A percentile compares a stretch with the other conserved stretches of the same genome.
Evolutionary conservation across 53 echinoderm and acorn worm genomes (phyloP).

Genomic region (Pentamera pediparva): DNA sequence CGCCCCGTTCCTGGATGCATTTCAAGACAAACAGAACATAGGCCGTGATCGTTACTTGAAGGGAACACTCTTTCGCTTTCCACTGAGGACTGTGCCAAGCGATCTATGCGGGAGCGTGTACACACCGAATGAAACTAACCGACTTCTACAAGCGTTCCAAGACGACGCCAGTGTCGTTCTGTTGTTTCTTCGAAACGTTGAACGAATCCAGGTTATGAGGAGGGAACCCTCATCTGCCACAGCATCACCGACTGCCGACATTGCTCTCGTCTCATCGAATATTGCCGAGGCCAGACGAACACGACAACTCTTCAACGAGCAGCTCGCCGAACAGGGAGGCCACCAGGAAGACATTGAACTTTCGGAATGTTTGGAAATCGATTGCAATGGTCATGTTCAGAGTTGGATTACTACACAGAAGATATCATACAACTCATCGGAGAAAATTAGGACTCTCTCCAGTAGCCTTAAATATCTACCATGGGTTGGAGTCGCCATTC

Average conservation of each 20-base stretch:
- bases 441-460: slow-evolving; percentile 13
- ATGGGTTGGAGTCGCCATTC: slow-evolving; percentile 44
- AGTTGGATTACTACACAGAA: slow-evolving; percentile 2
- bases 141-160: not conserved
- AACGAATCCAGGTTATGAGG: not conserved
- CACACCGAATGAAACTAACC: not conserved
- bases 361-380: not conserved
- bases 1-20: not conserved
- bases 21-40: slow-evolving; percentile 7
- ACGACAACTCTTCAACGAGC: not conserved
- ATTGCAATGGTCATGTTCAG: not conserved
- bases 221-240: not conserved
- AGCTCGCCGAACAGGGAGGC: not conserved
- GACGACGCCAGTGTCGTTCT: not conserved
- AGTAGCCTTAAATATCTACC: slow-evolving; percentile 22
- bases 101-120: slow-evolving; percentile 14
- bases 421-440: not conserved
- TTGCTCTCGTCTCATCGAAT: not conserved
- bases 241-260: not conserved
- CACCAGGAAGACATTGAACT: not conserved
- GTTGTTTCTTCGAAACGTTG: slow-evolving; percentile 19
- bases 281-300: not conserved
- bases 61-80: slow-evolving; percentile 27
- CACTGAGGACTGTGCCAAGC: slow-evolving; percentile 2
- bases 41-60: not conserved